Percentiles rank a stretch among this genome's conserved stretches.
Conservation (phyloP, 1,140 invertebrate genomes). For the Drosophila pachea region DNA sequence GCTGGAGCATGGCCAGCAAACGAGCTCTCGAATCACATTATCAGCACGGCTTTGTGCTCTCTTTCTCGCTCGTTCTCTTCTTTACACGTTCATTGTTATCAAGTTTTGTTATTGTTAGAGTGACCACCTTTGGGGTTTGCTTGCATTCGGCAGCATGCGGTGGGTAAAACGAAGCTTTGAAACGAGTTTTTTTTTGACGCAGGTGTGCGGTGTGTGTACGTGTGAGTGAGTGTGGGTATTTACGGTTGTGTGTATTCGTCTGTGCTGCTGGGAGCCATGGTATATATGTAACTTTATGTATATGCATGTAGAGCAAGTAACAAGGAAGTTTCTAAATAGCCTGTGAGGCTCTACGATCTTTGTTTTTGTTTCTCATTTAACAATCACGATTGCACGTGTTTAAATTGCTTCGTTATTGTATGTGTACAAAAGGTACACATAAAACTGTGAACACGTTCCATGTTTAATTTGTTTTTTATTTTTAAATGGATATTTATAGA, state of each 20-base stretch:
- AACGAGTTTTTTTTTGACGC: slow-evolving; percentile 65
- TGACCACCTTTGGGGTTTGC: slow-evolving; percentile 54
- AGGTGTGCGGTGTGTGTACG: slow-evolving; percentile 45
- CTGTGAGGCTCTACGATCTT: background rate
- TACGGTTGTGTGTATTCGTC: background rate
- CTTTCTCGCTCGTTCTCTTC: slow-evolving; percentile 23
- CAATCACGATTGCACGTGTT: slow-evolving; percentile 58
- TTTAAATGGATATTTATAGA: background rate
- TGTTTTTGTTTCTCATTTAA: slow-evolving; percentile 55
- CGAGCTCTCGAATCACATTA: slow-evolving; percentile 50
- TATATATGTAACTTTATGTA: background rate
- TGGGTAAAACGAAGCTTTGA: slow-evolving; percentile 47
- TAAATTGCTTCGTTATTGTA: slow-evolving; percentile 8
- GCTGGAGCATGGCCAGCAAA: slow-evolving; percentile 35
- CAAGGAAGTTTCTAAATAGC: slow-evolving; percentile 53
- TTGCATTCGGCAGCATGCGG: slow-evolving; percentile 31
- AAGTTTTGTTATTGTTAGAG: slow-evolving; percentile 48
- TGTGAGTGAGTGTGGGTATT: background rate
- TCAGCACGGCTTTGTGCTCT: slow-evolving; percentile 58
- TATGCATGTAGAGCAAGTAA: slow-evolving; percentile 16
- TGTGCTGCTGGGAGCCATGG: background rate
- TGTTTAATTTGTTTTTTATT: slow-evolving; percentile 4
- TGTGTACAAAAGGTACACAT: background rate
- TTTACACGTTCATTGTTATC: slow-evolving; percentile 57
- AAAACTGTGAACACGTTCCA: no score